A percentile compares a stretch with the other conserved stretches of the same genome.
These are phyloP conservation scores for Caenorhabditis imperialis DNA, from an alignment of 2,888 invertebrate species.

Conservation along the genomic window DNA sequence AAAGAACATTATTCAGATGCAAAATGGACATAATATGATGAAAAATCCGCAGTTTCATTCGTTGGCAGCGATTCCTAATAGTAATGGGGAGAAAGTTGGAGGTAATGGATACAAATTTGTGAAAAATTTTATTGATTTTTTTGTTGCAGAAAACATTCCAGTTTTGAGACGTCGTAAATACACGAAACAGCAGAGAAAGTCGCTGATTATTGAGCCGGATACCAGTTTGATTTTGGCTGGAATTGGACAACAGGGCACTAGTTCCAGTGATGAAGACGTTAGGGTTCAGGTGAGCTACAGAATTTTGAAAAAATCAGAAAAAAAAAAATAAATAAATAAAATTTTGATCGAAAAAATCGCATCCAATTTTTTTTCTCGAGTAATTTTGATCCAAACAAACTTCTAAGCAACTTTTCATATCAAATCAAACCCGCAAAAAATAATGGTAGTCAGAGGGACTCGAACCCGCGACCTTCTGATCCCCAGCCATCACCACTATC, in stretches of 20 bases:
- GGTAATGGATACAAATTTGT: neutral
- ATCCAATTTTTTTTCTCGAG: neutral
- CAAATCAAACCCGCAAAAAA: too few species aligned
- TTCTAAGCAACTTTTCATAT: too few species aligned
- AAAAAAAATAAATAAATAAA: too few species aligned
- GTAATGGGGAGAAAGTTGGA: too few species aligned
- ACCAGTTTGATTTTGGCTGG: constrained; percentile 57
- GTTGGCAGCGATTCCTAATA: too few species aligned
- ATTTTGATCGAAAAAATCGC: constrained; percentile 19
- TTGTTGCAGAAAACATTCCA: constrained; percentile 53
- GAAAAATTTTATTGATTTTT: neutral
- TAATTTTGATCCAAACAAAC: neutral
- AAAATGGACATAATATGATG: too few species aligned
- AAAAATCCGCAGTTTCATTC: too few species aligned
- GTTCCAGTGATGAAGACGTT: constrained; percentile 60
- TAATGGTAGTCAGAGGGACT: too few species aligned
- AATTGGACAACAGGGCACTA: constrained; percentile 16
- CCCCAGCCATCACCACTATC: too few species aligned
- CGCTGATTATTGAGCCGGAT: constrained; percentile 60
- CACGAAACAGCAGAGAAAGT: constrained; percentile 60
- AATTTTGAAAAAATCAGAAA: neutral
- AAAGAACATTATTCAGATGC: too few species aligned
- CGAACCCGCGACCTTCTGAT: too few species aligned
- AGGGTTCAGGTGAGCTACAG: constrained; percentile 22
- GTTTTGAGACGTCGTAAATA: constrained; percentile 58